These are phyloP conservation scores for Furnarius figulus DNA, from an alignment of 2,113 vertebrate species.

Conservation along the genomic window DNA sequence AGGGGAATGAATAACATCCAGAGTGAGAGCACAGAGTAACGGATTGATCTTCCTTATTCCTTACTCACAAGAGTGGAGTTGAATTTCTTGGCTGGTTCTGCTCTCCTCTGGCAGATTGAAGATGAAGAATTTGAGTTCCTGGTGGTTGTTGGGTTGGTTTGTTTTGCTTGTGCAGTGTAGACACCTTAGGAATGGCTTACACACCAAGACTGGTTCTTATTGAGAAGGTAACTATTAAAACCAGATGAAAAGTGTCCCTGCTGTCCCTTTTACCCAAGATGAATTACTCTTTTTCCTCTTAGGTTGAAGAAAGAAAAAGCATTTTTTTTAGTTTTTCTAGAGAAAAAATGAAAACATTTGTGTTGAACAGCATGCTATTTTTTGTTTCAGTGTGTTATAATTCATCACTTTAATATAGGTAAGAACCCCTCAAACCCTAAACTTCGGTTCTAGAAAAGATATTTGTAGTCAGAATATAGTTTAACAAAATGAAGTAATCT, in stretches of 20 bases:
- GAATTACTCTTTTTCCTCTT: not conserved
- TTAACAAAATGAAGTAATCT: not conserved
- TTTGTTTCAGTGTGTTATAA: not conserved
- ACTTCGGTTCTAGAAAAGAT: not conserved
- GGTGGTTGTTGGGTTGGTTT: not conserved
- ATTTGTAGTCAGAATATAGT: not conserved
- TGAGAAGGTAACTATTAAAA: not conserved
- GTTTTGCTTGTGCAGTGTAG: not conserved
- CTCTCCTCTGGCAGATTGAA: not conserved
- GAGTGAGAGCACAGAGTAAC: not conserved
- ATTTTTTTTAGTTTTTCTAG: not conserved
- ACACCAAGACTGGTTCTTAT: not conserved
- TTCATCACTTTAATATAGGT: not conserved
- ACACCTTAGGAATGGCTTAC: not conserved
- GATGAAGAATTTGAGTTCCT: not conserved
- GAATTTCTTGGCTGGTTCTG: not conserved
- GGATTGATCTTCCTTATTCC: accelerated
- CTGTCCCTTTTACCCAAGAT: not conserved
- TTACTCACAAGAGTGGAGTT: not conserved
- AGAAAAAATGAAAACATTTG: not conserved
- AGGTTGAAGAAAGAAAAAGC: not conserved
- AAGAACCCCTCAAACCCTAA: not conserved
- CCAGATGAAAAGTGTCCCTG: not conserved
- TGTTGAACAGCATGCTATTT: not conserved
- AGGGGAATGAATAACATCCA: not conserved